These are phyloP conservation scores for Rhinichthys klamathensis DNA, from an alignment of 2,113 vertebrate genomes.

Conservation along the genomic window DNA sequence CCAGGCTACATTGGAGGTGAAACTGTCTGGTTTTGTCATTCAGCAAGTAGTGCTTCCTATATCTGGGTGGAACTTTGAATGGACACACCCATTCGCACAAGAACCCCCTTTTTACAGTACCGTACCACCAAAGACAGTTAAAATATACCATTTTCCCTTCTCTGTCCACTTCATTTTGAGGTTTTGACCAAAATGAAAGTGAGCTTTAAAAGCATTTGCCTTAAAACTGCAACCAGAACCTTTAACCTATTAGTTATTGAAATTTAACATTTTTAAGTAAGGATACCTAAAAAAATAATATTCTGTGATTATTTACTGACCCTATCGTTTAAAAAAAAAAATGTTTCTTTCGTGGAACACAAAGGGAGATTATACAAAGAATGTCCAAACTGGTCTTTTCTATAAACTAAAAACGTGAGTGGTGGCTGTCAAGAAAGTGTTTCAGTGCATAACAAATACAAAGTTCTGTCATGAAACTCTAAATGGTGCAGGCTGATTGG, in stretches of 20 bases:
- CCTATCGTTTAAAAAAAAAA: not conserved
- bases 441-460: not conserved
- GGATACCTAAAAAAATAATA: not conserved
- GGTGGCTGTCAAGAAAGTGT: conserved; percentile 8
- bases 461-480: too few species aligned
- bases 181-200: conserved; percentile 49
- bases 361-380: not conserved
- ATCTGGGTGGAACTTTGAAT: conserved; percentile 63
- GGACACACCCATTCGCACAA: conserved; percentile 59
- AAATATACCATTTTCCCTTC: conserved; percentile 19
- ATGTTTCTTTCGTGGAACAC: not conserved
- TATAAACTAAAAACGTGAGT: not conserved
- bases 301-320: not conserved
- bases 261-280: not conserved
- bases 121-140: conserved; percentile 84
- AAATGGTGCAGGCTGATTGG: too few species aligned
- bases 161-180: conserved; percentile 2
- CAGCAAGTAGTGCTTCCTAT: conserved; percentile 65
- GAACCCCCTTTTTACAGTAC: conserved; percentile 64
- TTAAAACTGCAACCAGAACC: conserved; percentile 24
- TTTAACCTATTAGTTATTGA: conserved; percentile 1
- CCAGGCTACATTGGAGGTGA: conserved; percentile 73
- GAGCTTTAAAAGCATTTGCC: conserved; percentile 46
- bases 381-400: not conserved
- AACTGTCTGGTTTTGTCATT: conserved; percentile 75